Evolutionary conservation across 2,113 vertebrate genomes (phyloP), one percentile per base, ranked within the genome.

Genomic region (Psammodynastes pulverulentus): DNA sequence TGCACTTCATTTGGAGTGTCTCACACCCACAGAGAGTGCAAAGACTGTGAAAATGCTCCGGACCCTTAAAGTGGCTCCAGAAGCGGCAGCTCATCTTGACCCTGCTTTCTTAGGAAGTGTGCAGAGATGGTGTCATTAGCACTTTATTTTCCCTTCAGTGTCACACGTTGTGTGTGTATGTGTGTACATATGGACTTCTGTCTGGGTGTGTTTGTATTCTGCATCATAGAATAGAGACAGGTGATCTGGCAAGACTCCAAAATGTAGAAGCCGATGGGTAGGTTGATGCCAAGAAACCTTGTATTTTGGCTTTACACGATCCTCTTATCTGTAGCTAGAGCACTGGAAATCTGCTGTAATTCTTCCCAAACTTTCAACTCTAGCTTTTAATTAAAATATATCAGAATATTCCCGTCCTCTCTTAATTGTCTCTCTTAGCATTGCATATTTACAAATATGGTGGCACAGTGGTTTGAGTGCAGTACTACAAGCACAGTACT

Each of bases 1-100:
- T 62, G 88, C 79, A 51, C 46, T 92, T 89, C 88, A 89, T 58
- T 84, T 86, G 53, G 79, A 92, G 87, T 89, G 91, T 89, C 91
- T 92, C 87, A 15, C 62, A 92, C 72, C 52, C 87, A 9, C 19
- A 17, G 91, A 92, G 91, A 92, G 43, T 23, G 88, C 67, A 86
- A 62, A 85, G 79, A 43, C 72, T 89, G 88, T 89, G 91, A 92
- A 92, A 92, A 92, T 49, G 52, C 72, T 92, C 49, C 52, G 48
- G 91, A 24, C 72, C 72, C 13, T 23, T 19, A 49, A n/a, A 92
- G 87, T n/a, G 17, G 26, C 39, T 51, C 87, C 51, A 48, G 87
- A 92, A 72, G 72, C 43, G 10, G 45, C 23, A 12, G 79, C 79
- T 86, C 39, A 21, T 86, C 45, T 51, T 89, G 79, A 89, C 79